These are phyloP conservation scores for Fregetta grallaria DNA, from an alignment of 2,113 vertebrate species.

Conservation along the genomic window DNA sequence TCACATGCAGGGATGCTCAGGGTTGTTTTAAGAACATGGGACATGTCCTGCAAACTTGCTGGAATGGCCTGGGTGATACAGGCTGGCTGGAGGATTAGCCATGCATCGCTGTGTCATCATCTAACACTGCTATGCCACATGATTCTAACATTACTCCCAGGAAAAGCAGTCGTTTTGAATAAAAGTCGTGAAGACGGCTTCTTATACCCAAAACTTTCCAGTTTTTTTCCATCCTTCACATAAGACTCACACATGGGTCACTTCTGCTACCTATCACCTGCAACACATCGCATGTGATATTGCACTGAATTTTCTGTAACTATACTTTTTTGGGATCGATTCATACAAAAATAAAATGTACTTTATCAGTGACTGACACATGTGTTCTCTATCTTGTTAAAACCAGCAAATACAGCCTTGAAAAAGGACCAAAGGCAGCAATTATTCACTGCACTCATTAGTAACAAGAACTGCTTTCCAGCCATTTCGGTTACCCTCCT, in stretches of 20 bases:
- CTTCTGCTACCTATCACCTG: neutral
- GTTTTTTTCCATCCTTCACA: neutral
- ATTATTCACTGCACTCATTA: neutral
- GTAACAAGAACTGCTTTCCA: neutral
- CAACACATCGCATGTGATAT: accelerated
- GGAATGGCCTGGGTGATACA: neutral
- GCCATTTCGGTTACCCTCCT: neutral
- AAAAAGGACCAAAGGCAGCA: neutral
- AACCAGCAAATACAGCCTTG: neutral
- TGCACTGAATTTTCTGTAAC: neutral
- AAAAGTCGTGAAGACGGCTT: neutral
- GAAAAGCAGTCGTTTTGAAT: neutral
- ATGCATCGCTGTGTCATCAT: neutral
- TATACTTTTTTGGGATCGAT: neutral
- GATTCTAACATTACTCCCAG: neutral
- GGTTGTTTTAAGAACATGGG: neutral
- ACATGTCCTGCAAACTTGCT: neutral
- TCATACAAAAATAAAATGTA: neutral
- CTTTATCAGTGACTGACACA: neutral
- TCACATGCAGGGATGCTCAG: neutral
- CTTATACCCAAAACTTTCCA: neutral
- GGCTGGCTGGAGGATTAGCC: neutral
- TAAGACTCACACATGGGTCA: neutral
- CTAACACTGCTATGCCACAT: neutral
- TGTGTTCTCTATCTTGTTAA: neutral